These are phyloP conservation scores for Channa striata DNA, from an alignment of 2,797 vertebrate genomes.

Conservation along the genomic window DNA sequence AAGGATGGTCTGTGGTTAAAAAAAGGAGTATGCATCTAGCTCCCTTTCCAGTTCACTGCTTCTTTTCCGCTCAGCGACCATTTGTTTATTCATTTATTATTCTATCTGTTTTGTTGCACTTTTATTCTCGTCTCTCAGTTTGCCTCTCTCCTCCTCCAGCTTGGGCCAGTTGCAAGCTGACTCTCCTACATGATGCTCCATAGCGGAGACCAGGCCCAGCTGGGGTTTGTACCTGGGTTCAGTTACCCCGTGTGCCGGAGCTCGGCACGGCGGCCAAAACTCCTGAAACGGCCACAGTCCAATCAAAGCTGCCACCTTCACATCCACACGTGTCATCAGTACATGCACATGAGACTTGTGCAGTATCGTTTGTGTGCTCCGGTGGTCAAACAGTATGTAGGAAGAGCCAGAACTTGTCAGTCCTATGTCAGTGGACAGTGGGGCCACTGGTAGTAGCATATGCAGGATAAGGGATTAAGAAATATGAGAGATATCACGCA, in stretches of 20 bases:
- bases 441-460: constrained; percentile 23
- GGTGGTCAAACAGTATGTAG: not conserved
- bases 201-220: constrained; percentile 41
- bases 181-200: constrained; percentile 34
- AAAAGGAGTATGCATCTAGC: not conserved
- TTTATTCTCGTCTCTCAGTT: constrained; percentile 1
- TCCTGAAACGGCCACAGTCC: constrained; percentile 42
- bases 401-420: not conserved
- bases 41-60: constrained; percentile 12
- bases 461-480: constrained; percentile 3
- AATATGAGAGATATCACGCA: constrained; percentile 27
- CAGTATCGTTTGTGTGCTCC: not conserved
- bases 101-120: constrained; percentile 35
- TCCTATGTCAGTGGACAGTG: not conserved
- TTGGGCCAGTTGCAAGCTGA: constrained; percentile 26
- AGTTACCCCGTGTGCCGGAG: constrained; percentile 60
- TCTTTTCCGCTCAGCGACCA: constrained; percentile 46
- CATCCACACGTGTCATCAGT: not conserved
- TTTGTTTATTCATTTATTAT: constrained; percentile 47
- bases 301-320: constrained; percentile 30
- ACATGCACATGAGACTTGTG: not conserved
- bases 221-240: constrained; percentile 46
- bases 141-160: constrained; percentile 1
- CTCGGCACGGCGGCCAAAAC: constrained; percentile 26
- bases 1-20: constrained; percentile 3